Conservation (phyloP, 2,888 invertebrate genomes). For the Beris morrisii region DNA sequence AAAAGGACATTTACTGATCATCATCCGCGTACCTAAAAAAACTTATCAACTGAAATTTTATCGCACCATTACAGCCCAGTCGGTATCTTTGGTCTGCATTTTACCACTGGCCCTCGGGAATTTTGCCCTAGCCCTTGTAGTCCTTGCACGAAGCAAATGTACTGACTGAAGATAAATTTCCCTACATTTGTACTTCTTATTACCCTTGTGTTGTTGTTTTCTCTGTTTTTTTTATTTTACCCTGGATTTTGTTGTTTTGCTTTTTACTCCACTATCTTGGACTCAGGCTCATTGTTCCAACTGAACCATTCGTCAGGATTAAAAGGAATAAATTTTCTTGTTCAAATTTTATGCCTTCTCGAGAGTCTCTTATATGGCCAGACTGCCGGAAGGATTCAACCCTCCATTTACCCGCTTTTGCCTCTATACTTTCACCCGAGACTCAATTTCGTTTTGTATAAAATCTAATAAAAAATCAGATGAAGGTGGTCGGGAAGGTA, state of each 20-base stretch:
- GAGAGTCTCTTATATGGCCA: too few species aligned
- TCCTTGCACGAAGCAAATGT: constrained; percentile 11
- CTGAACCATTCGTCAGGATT: constrained; percentile 34
- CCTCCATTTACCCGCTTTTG: too few species aligned
- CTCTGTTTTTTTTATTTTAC: not conserved
- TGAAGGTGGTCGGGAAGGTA: too few species aligned
- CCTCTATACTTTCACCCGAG: too few species aligned
- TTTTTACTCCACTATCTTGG: not conserved
- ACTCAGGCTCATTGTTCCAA: not conserved
- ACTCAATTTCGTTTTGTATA: too few species aligned
- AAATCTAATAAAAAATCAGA: too few species aligned
- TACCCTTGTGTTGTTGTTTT: constrained; percentile 6
- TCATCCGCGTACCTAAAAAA: not conserved
- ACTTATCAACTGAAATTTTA: not conserved
- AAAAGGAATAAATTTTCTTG: constrained; percentile 35
- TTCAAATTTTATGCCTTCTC: constrained; percentile 23
- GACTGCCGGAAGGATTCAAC: not conserved
- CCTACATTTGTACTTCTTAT: constrained; percentile 29
- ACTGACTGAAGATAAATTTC: constrained; percentile 26
- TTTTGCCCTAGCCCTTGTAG: not conserved
- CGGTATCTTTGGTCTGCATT: not conserved
- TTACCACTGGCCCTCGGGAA: not conserved
- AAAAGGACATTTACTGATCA: too few species aligned
- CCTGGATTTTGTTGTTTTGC: not conserved
- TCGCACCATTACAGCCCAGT: too few species aligned